These are phyloP conservation scores for Axis porcinus DNA, from an alignment of 2,113 vertebrate genomes.

Conservation along the genomic window DNA sequence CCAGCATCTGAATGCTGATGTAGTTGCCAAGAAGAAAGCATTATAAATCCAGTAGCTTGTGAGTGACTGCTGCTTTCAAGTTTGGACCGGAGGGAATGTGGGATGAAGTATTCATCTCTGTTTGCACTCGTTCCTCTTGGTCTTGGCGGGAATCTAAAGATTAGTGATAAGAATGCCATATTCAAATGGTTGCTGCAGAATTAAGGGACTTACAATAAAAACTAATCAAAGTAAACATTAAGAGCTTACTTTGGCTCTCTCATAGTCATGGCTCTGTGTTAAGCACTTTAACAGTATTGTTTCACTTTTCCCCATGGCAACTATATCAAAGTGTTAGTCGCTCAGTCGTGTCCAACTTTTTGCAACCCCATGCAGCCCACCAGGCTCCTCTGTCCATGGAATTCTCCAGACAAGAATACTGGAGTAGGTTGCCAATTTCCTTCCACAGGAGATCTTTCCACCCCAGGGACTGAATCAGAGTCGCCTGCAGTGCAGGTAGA, in stretches of 20 bases:
- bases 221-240: neutral
- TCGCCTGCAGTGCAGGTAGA: neutral
- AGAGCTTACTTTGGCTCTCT: neutral
- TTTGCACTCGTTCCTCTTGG: neutral
- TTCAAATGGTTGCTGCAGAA: neutral
- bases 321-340: neutral
- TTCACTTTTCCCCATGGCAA: rapidly evolving
- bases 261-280: neutral
- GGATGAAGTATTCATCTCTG: neutral
- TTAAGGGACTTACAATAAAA: neutral
- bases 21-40: neutral
- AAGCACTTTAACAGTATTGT: too few relatives aligned
- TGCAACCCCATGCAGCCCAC: neutral
- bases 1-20: neutral
- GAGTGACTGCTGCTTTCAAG: neutral
- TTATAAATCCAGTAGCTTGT: rapidly evolving
- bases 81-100: neutral
- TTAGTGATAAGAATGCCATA: rapidly evolving
- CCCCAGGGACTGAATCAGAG: neutral
- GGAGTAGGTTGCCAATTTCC: neutral
- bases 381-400: neutral
- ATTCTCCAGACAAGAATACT: neutral
- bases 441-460: neutral
- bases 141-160: too few relatives aligned
- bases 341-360: neutral